Conservation (phyloP, 2,113 vertebrate species). For the Menidia beryllina region DNA sequence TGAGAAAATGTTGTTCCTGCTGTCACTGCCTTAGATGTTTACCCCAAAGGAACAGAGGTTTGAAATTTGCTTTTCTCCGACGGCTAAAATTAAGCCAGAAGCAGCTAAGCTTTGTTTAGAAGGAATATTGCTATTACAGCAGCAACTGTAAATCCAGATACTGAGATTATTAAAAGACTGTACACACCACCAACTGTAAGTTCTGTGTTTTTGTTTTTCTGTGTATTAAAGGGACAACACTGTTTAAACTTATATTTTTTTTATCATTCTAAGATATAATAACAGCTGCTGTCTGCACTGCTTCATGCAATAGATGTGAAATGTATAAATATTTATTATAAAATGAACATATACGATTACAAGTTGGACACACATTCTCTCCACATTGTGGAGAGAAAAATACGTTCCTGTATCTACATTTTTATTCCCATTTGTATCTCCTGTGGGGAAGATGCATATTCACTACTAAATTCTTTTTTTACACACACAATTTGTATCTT, state of each 20-base stretch:
- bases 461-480: too few species aligned
- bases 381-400: too few species aligned
- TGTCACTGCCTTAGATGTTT: too few species aligned
- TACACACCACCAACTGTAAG: neutral
- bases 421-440: neutral
- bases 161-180: neutral
- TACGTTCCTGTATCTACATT: too few species aligned
- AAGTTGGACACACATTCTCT: too few species aligned
- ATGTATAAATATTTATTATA: too few species aligned
- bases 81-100: neutral
- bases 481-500: too few species aligned
- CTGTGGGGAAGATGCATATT: neutral
- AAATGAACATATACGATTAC: too few species aligned
- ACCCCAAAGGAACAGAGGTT: too few species aligned
- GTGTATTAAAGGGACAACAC: neutral
- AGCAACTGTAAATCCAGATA: neutral
- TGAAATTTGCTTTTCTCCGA: too few species aligned
- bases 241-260: neutral
- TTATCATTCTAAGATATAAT: neutral
- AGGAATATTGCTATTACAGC: neutral
- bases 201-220: neutral
- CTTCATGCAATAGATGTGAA: neutral
- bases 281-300: neutral
- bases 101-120: neutral
- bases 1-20: too few species aligned